Evolutionary conservation across 37 sponge, comb jelly and placozoan species (phyloP).

Genomic region (Beroe forskalii): DNA sequence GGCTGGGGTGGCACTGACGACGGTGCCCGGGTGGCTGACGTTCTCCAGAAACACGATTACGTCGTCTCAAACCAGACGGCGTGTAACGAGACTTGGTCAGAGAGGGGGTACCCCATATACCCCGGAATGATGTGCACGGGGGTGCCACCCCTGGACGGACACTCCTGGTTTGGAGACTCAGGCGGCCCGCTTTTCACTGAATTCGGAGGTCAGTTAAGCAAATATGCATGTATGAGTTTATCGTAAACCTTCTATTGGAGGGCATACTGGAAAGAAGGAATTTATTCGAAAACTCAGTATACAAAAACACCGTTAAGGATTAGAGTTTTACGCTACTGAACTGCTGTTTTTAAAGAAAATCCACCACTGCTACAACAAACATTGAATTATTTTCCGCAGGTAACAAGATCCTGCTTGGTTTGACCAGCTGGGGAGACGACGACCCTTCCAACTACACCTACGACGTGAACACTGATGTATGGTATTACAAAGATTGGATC

Average conservation of each 20-base stretch:
- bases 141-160: background rate
- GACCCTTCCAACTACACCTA: background rate
- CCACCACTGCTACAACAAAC: too few relatives aligned
- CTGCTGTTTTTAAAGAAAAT: too few relatives aligned
- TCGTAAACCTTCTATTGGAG: too few relatives aligned
- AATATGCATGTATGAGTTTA: too few relatives aligned
- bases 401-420: background rate
- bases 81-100: background rate
- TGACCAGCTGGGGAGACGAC: constrained; percentile 14
- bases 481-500: background rate
- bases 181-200: background rate
- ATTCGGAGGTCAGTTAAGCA: background rate
- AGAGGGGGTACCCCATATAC: background rate
- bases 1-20: background rate
- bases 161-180: background rate
- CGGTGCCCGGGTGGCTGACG: background rate
- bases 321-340: too few relatives aligned
- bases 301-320: too few relatives aligned
- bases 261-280: too few relatives aligned
- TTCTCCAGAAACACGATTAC: background rate
- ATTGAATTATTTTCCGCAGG: too few relatives aligned
- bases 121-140: background rate
- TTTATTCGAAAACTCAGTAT: too few relatives aligned
- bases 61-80: background rate
- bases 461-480: background rate